Base-by-base conservation (phyloP, 2,113 vertebrate species). In the Labrus mixtus region DNA sequence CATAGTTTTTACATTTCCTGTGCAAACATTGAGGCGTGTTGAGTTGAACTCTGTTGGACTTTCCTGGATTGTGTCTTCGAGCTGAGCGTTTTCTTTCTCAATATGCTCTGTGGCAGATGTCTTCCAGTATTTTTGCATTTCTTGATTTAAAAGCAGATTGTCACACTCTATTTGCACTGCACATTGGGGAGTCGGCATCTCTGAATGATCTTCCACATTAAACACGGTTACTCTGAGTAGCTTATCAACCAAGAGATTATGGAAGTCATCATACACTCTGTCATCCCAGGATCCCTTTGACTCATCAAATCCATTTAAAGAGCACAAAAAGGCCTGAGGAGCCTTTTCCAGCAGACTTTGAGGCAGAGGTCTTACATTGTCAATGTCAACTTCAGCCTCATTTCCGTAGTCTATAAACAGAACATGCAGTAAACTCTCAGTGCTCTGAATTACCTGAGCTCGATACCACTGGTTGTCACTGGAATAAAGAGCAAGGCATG, bases 401-500 rank as follows among this genome's bases (percentile, higher is more conserved):
- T 95, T 96, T 63, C 97, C 96, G 0, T 96, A 96, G 87, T 97
- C 97, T 33, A 97, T 74, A 0, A 96, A 95, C 51, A 93, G 76
- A 60, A 97, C 90, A 0, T 69, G 70, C 0, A 95, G 1, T 0
- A 16, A 36, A 29, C 58, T 51, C 5, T 66, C 90, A 6, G 78
- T 76, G 60, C 91, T 54, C 0, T 55, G 45, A 43, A 79, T 89
- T n/a, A 97, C 79, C 36, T 94, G 63, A 50, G 95, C 96, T 83
- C 97, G 93, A 65, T 96, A 95, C 91, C 95, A 95, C 59, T 75
- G 91, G 0, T 93, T 88, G 77, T 97, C 95, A 48, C 91, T 87
- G 62, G 92, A 85, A 29, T 93, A 94, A 23, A 93, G 94, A 68
- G 95, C 95, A 22, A 97, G 93, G 63, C 96, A 97, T 22, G 84